Evolutionary conservation across 2,888 invertebrate species (phyloP).

Genomic region (Falcaria lacertinaria): DNA sequence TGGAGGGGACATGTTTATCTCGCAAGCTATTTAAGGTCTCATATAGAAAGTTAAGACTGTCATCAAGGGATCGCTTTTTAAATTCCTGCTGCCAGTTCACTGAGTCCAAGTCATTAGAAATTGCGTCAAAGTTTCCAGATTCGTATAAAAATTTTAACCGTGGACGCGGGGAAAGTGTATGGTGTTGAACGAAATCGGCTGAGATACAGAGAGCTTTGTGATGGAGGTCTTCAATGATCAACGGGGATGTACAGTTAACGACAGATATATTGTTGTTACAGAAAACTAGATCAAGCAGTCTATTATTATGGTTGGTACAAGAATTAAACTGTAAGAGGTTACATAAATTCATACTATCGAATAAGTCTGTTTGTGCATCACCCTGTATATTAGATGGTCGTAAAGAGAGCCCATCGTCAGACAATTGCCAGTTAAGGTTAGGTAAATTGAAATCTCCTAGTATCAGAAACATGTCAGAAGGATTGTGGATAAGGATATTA

Average conservation of each 20-base stretch:
- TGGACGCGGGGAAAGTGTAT: background rate
- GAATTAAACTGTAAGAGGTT: constrained; percentile 1
- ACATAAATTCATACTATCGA: constrained; percentile 5
- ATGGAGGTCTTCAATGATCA: constrained; percentile 5
- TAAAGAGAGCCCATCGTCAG: background rate
- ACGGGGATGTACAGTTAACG: background rate
- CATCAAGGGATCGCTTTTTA: background rate
- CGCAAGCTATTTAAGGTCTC: constrained; percentile 2
- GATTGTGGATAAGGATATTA: background rate
- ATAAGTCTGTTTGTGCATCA: background rate
- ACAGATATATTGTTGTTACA: background rate
- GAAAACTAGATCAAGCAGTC: background rate
- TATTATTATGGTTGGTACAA: background rate
- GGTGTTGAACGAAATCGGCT: background rate
- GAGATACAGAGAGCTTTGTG: constrained; percentile 1
- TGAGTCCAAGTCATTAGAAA: background rate
- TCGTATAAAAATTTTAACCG: constrained; percentile 2
- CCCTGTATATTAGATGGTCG: constrained; percentile 3
- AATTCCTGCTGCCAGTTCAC: constrained; percentile 5
- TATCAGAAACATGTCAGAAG: constrained; percentile 2
- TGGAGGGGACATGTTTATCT: constrained; percentile 5
- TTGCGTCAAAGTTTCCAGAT: constrained; percentile 1
- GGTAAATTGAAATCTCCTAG: constrained; percentile 2
- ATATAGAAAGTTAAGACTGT: constrained; percentile 5
- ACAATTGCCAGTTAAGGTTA: background rate